Evolutionary conservation across 2,113 vertebrate genomes (phyloP).

Genomic region (Cricetomys ansorgei): DNA sequence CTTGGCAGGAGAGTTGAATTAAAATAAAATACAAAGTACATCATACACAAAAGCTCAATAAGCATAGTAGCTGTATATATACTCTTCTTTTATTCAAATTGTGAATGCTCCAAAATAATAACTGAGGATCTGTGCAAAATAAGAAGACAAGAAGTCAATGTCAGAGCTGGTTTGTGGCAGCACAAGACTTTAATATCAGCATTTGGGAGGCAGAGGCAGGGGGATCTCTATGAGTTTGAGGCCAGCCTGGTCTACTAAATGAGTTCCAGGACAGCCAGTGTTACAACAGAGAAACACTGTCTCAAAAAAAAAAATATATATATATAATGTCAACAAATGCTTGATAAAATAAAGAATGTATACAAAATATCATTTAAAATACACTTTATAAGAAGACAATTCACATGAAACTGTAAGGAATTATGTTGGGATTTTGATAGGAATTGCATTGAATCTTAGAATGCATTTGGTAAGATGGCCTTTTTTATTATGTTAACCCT

Average conservation of each 20-base stretch:
- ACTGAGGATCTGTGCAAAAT: background rate
- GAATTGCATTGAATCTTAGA: no score
- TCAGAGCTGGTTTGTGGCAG: no score
- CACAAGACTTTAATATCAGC: no score
- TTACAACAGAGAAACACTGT: no score
- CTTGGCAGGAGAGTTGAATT: conserved; percentile 20
- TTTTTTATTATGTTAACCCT: no score
- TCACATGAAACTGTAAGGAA: background rate
- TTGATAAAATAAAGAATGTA: background rate
- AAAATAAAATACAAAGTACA: conserved; percentile 1
- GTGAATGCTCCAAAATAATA: background rate
- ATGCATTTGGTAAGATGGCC: no score
- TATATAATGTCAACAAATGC: conserved; percentile 22
- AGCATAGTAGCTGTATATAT: background rate
- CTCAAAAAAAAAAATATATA: no score
- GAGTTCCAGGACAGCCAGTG: no score
- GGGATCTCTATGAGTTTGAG: no score
- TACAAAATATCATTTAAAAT: background rate
- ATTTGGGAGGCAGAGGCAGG: no score
- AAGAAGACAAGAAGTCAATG: background rate
- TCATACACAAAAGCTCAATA: background rate
- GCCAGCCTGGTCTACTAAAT: no score
- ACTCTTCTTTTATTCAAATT: conserved; percentile 17
- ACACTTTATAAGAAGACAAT: background rate
- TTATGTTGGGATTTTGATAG: no score